Evolutionary conservation across 35 echinoderm and acorn worm genomes (phyloP).

Genomic region (Nesometra sesokonis): DNA sequence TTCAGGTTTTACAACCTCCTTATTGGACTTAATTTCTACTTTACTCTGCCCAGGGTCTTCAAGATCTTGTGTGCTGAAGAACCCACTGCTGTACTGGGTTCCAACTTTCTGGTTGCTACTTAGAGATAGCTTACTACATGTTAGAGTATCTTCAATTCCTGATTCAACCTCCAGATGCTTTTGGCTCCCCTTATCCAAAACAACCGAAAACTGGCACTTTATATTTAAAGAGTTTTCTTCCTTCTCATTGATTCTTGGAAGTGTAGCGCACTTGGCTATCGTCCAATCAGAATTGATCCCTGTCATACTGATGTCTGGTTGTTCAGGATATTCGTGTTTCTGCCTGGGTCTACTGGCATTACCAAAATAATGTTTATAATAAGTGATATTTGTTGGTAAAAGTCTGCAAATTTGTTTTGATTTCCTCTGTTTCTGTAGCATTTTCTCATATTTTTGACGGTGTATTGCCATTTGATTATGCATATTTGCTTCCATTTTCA

Average conservation of each 20-base stretch:
- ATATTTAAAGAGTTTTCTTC: background rate
- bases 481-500: background rate
- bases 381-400: background rate
- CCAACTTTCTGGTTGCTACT: background rate
- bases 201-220: background rate
- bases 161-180: background rate
- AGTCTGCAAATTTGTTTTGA: background rate
- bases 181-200: background rate
- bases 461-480: background rate
- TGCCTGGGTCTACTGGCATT: background rate
- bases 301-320: background rate
- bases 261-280: background rate
- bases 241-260: background rate
- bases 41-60: background rate
- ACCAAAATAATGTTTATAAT: background rate
- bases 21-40: background rate
- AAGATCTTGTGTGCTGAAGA: background rate
- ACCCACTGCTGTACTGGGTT: background rate
- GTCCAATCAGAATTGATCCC: background rate
- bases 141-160: background rate
- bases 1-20: background rate
- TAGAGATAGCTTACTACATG: background rate
- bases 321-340: background rate
- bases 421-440: background rate
- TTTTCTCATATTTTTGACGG: background rate